Conservation (phyloP, 1,140 invertebrate genomes). For the Calliopsis andreniformis region DNA sequence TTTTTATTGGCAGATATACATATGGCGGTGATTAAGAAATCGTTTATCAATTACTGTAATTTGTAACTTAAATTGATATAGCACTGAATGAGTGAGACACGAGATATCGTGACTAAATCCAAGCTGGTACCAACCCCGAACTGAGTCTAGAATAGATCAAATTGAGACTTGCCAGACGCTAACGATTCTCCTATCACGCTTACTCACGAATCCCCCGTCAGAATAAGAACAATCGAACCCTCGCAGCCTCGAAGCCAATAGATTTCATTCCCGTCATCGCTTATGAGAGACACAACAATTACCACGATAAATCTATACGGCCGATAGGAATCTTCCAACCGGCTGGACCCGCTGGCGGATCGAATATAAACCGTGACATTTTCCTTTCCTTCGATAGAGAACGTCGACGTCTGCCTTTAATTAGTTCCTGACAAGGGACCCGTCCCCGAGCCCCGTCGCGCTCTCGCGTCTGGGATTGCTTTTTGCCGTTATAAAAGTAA, state of each 20-base stretch:
- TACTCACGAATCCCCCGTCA: neutral
- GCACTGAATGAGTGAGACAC: no score
- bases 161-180: no score
- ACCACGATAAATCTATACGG: conserved; percentile 48
- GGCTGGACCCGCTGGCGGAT: conserved; percentile 37
- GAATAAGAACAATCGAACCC: neutral
- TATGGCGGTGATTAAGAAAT: no score
- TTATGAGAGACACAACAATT: conserved; percentile 30
- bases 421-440: conserved; percentile 63
- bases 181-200: no score
- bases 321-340: conserved; percentile 46
- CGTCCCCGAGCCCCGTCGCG: neutral
- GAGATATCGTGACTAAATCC: no score
- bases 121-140: no score
- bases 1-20: no score
- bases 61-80: no score
- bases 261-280: neutral
- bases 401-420: conserved; percentile 61
- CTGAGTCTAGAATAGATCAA: no score
- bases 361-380: conserved; percentile 56
- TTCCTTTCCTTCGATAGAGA: conserved; percentile 57
- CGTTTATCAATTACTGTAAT: no score
- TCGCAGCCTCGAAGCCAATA: no score
- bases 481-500: conserved; percentile 64
- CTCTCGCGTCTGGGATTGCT: conserved; percentile 56